Evolutionary conservation across 2,113 vertebrate species (phyloP), one percentile per base, ranked within the genome.

Genomic region (Talpa occidentalis): DNA sequence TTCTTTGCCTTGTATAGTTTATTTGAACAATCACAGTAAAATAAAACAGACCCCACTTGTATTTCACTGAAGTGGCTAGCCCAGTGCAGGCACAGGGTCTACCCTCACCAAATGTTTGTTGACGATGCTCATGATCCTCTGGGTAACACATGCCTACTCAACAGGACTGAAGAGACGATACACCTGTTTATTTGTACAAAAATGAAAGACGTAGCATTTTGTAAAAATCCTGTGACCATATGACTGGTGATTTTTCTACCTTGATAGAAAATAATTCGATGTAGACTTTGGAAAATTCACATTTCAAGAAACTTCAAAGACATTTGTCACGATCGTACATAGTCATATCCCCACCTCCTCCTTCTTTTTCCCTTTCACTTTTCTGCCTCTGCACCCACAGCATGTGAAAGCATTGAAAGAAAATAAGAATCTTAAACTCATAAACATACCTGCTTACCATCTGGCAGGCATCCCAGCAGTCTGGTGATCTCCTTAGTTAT

Each of bases 391-490:
- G 94, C 37, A 90, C 11, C 95, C 98, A 91, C 98, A 98, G 98
- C 97, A 97, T 97, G 98, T 91, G 95, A 98, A 98, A 96, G 97
- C 97, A 97, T 69, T 96, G 97, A 97, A 97, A 98, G 98, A 98
- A 98, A 98, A 98, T 98, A 98, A 98, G 97, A 97, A 97, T 98
- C 97, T 98, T 97, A 96, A 98, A 97, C 98, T 98, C 97, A 97
- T 98, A 98, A 98, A 98, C 98, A 98, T 98, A 98, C 98, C 98
- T 98, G 98, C 98, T 98, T 98, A 98, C 98, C 97, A 98, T 98
- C 98, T 98, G 98, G 98, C 98, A 98, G 88, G 93, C 95, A 62
- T 98, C 98, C 98, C 96, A 97, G 97, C 98, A 98, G 98, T 98
- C 98, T 98, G 98, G 98, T 98, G 98, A 98, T 98, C 98, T 98